phyloP scores from a whole-genome alignment of 1,140 invertebrate genomes.

The Bursaphelenchus mucronatus region DNA sequence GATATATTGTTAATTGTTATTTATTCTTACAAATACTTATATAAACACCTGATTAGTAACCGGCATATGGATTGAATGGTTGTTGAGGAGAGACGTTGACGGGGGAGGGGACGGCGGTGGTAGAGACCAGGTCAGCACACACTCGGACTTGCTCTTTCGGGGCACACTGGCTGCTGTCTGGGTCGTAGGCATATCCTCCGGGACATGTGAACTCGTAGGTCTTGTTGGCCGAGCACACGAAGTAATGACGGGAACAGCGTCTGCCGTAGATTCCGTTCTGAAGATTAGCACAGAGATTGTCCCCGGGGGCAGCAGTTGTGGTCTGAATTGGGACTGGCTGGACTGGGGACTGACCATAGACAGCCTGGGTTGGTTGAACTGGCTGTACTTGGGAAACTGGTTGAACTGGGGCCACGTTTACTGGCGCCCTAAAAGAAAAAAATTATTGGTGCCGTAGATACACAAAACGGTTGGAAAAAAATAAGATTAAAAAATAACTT shows the following conservation, averaged over 20 bases:
- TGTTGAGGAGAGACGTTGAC: too few relatives aligned
- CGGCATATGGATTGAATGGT: too few relatives aligned
- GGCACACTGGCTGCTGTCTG: conserved; percentile 17
- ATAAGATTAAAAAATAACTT: neutral
- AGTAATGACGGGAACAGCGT: conserved; percentile 22
- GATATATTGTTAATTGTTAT: conserved; percentile 16
- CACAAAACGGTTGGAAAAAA: neutral
- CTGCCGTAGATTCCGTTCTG: conserved; percentile 29
- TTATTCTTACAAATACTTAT: too few relatives aligned
- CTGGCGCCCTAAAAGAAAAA: conserved; percentile 5
- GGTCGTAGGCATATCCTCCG: conserved; percentile 5
- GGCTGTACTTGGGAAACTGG: conserved; percentile 1
- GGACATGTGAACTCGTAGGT: conserved; percentile 32
- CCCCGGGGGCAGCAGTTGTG: conserved; percentile 6
- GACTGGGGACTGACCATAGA: conserved; percentile 2
- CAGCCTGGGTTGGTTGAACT: conserved; percentile 8
- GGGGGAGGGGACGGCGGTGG: too few relatives aligned
- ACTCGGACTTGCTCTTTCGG: conserved; percentile 6
- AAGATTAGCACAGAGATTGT: conserved; percentile 16
- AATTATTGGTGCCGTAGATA: neutral
- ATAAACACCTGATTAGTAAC: too few relatives aligned
- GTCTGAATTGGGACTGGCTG: neutral
- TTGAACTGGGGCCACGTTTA: neutral
- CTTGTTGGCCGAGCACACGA: conserved; percentile 18
- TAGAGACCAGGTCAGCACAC: neutral